Conservation (phyloP, 2,797 vertebrate species). For the Danio aesculapii region DNA sequence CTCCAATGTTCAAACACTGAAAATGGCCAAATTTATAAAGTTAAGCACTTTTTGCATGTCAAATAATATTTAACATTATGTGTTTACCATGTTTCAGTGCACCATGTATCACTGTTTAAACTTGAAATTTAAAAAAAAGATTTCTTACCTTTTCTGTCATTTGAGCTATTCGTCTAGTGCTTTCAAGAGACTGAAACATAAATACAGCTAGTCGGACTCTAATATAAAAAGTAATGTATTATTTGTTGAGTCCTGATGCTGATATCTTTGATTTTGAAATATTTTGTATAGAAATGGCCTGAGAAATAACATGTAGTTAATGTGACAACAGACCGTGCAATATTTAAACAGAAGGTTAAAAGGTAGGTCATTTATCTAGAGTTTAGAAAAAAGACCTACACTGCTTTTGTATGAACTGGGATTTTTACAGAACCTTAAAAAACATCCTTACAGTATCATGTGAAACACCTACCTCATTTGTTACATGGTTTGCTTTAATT, state of each 20-base stretch:
- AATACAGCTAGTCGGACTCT: background rate
- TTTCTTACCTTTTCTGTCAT: slow-evolving; percentile 93
- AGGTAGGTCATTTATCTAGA: background rate
- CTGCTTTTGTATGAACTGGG: background rate
- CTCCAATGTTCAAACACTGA: slow-evolving; percentile 86
- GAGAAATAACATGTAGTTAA: background rate
- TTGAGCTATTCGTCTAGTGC: slow-evolving; percentile 91
- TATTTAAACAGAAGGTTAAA: background rate
- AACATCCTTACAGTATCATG: background rate
- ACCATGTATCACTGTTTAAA: background rate
- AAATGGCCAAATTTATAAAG: slow-evolving; percentile 54
- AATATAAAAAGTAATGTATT: background rate
- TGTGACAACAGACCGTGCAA: background rate
- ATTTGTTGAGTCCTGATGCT: background rate
- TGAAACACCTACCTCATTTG: slow-evolving; percentile 86
- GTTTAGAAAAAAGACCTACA: background rate
- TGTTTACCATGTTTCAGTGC: too few relatives aligned
- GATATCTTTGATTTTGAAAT: too few relatives aligned
- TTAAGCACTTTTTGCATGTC: background rate
- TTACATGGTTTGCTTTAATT: slow-evolving; percentile 87
- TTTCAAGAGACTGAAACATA: slow-evolving; percentile 89
- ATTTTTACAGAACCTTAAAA: slow-evolving; percentile 9
- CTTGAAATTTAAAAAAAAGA: background rate
- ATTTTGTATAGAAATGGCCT: background rate
- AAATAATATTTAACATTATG: background rate